Evolutionary conservation across 2,888 invertebrate genomes (phyloP).

Genomic region (Podotricha telesiphe): DNA sequence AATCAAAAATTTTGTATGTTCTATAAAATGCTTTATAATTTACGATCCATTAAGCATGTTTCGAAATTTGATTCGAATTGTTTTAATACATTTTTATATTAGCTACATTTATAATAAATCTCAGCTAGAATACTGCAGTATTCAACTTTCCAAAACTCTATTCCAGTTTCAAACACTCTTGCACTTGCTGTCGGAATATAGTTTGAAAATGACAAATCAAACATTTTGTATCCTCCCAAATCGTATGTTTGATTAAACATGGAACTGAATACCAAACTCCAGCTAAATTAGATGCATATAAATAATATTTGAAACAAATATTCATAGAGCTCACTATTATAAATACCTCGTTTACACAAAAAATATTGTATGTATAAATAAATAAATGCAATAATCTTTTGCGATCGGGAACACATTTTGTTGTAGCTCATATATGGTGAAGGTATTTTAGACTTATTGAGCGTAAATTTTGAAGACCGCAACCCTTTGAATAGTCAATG

Average conservation of each 20-base stretch:
- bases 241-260: conserved; percentile 50
- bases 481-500: conserved; percentile 84
- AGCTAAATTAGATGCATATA: conserved; percentile 55
- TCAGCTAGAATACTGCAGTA: not conserved
- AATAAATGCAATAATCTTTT: conserved; percentile 49
- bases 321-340: conserved; percentile 47
- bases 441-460: conserved; percentile 80
- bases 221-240: conserved; percentile 25
- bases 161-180: not conserved
- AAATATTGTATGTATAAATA: conserved; percentile 55
- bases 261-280: conserved; percentile 48
- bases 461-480: conserved; percentile 83
- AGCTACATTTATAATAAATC: not conserved
- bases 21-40: conserved; percentile 29
- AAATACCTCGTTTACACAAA: not conserved
- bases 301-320: conserved; percentile 54
- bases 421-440: conserved; percentile 53
- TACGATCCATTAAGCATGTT: conserved; percentile 35
- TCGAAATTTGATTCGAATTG: conserved; percentile 27
- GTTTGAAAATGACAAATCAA: not conserved
- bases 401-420: conserved; percentile 21
- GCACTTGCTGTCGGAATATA: not conserved
- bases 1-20: conserved; percentile 40
- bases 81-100: conserved; percentile 10
- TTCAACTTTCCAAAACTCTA: not conserved